These are phyloP conservation scores for Eueides isabella DNA, from an alignment of 1,140 invertebrate species.

Conservation along the genomic window DNA sequence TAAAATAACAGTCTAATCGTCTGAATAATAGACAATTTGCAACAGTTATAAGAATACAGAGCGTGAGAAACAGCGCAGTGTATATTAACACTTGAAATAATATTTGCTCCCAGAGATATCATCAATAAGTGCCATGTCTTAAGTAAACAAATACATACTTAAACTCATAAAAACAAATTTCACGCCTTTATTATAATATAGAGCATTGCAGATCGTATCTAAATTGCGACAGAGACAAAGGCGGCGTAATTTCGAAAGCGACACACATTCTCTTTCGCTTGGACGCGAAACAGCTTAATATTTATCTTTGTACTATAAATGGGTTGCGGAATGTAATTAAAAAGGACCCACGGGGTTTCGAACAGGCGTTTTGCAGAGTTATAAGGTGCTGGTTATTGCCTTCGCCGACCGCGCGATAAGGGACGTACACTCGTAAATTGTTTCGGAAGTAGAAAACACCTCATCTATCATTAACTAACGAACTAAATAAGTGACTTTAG, in stretches of 20 bases:
- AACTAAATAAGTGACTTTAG: neutral
- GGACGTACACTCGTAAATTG: conserved; percentile 18
- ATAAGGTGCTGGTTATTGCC: conserved; percentile 32
- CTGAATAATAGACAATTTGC: neutral
- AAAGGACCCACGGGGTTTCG: conserved; percentile 37
- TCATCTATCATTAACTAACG: conserved; percentile 14
- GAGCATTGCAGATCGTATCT: conserved; percentile 35
- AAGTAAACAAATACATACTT: conserved; percentile 19
- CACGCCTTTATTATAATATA: conserved; percentile 31
- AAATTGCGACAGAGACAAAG: conserved; percentile 38
- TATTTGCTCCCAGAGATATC: conserved; percentile 11
- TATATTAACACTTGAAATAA: neutral
- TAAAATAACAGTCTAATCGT: neutral
- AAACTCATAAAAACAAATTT: conserved; percentile 30
- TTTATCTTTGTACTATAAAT: conserved; percentile 39
- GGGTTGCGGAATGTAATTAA: conserved; percentile 43
- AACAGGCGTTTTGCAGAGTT: conserved; percentile 30
- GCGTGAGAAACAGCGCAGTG: neutral
- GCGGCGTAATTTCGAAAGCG: conserved; percentile 36
- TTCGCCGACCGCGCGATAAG: conserved; percentile 26
- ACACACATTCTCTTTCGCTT: conserved; percentile 38
- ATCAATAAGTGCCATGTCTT: conserved; percentile 17
- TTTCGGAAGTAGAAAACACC: conserved; percentile 9
- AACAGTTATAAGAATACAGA: neutral
- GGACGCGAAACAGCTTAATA: conserved; percentile 38